phyloP scores from a whole-genome alignment of 2,113 vertebrate species.

The Atrichornis clamosus region DNA sequence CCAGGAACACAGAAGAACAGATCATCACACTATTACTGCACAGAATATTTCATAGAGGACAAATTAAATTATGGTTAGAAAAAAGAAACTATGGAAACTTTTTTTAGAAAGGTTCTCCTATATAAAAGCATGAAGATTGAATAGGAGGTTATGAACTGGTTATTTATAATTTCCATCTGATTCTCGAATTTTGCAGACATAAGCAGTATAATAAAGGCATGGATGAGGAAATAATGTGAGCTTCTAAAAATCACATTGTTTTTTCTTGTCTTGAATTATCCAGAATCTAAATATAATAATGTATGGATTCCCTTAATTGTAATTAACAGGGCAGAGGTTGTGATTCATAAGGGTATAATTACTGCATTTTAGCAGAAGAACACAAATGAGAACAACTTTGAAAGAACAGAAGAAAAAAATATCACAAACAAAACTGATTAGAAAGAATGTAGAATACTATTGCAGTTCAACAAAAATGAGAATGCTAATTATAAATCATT shows the following conservation, averaged over 20 bases:
- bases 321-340: conserved; percentile 44
- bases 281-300: conserved; percentile 26
- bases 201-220: not conserved
- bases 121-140: not conserved
- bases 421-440: not conserved
- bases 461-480: not conserved
- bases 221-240: not conserved
- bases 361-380: conserved; percentile 29
- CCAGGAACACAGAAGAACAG: not conserved
- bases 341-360: conserved; percentile 44
- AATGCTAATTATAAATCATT: conserved; percentile 20
- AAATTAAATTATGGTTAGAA: not conserved
- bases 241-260: not conserved
- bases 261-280: not conserved
- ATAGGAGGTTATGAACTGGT: not conserved
- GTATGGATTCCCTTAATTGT: not conserved
- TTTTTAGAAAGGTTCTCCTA: not conserved
- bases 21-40: not conserved
- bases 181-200: conserved; percentile 1
- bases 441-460: not conserved
- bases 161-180: not conserved
- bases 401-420: conserved; percentile 5
- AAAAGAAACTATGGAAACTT: not conserved
- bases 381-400: conserved; percentile 13
- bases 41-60: not conserved